Conservation (phyloP, 2,797 vertebrate genomes). For the Philypnodon macrostomus region DNA sequence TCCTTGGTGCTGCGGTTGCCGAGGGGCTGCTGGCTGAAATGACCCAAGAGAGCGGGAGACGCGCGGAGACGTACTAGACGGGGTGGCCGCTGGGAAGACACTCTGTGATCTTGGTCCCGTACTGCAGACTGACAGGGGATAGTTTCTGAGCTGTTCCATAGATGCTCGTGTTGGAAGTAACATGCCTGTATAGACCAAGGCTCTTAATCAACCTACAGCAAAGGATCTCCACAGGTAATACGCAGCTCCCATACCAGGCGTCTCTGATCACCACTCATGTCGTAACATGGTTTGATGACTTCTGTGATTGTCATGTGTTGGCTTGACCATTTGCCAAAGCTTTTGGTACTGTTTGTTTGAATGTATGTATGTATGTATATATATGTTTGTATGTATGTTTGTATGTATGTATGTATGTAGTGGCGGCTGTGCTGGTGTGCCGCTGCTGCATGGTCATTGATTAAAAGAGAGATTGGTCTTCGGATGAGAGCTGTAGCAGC, state of each 20-base stretch:
- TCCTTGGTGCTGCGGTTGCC: conserved; percentile 65
- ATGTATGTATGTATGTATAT: too few species aligned
- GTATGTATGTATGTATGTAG: too few species aligned
- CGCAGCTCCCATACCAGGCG: conserved; percentile 30
- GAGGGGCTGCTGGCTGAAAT: conserved; percentile 71
- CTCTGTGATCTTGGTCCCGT: conserved; percentile 53
- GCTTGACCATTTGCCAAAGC: conserved; percentile 32
- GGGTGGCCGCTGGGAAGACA: conserved; percentile 44
- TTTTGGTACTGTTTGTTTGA: conserved; percentile 29
- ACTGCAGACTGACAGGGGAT: conserved; percentile 42
- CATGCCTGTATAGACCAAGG: conserved; percentile 61
- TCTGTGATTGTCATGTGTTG: conserved; percentile 29
- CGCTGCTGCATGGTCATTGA: conserved; percentile 68
- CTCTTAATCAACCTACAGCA: conserved; percentile 59
- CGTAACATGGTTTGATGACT: conserved; percentile 20
- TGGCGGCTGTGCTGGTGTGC: conserved; percentile 41
- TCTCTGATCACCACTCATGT: conserved; percentile 29
- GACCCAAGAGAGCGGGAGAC: conserved; percentile 66
- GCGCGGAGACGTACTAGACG: conserved; percentile 61
- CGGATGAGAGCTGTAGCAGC: conserved; percentile 61
- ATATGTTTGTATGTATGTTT: too few species aligned
- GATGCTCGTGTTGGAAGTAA: conserved; percentile 74
- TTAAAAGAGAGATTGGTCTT: conserved; percentile 55
- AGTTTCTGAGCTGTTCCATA: conserved; percentile 53
- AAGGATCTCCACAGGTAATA: conserved; percentile 64